Evolutionary conservation across 92 coral and sea anemone species (phyloP), one percentile per base, ranked within the genome.

Genomic region (Chrysogorgia sp.): DNA sequence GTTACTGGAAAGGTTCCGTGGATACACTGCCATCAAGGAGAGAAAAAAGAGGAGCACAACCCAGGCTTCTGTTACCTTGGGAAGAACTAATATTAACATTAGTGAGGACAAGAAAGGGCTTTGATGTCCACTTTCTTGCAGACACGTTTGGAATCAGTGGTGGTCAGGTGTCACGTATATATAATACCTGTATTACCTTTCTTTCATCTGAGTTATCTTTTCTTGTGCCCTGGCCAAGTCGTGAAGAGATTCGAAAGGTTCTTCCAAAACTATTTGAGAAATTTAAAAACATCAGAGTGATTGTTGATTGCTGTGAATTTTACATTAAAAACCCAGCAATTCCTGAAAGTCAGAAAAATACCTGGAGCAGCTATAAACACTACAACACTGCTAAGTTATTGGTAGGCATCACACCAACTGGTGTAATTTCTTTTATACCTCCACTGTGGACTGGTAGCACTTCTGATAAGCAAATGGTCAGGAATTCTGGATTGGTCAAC

Each of bases 301-400:
- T 87, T 32, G 66, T 83, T 48, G 83, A 83, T 81, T 83, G 90
- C 71, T 72, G 80, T 47, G 84, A 86, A 31, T 78, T 86, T 7
- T 86, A 67, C 67, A 82, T 86, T 0, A 84, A 86, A 66, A 83
- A 83, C 37, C 75, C 83, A 48, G 74, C 74, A 25, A 41, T 77
- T 62, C 84, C 88, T 10, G 53, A 80, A 52, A 83, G 79, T 59
- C 88, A 87, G 67, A 80, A 84, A 71, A 80, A 70, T 53, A 88
- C 86, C 14, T 88, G 92, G 88, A 88, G 88, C 52, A 88, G 76
- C 58, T 88, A 88, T 83, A 88, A 88, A 56, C 86, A 84, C 65
- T 66, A 71, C 62, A 84, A 84, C 61, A 88, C 88, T 35, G 83
- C 67, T 2, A 88, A 68, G 77, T 77, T 84, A 65, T 82, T 88